Evolutionary conservation across 2,888 invertebrate species (phyloP).

Genomic region (Drosophila maculinotata): DNA sequence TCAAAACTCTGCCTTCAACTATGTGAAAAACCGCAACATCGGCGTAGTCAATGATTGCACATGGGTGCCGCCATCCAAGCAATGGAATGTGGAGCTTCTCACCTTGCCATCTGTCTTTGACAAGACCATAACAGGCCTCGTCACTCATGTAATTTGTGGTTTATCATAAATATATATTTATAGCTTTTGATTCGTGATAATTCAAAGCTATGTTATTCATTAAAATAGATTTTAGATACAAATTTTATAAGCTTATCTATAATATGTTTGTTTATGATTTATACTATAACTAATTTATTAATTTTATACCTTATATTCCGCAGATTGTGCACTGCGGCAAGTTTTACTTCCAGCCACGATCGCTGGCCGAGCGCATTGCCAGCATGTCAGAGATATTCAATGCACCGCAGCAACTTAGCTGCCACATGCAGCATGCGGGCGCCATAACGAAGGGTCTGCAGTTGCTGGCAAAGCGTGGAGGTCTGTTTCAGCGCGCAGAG

Average conservation of each 20-base stretch:
- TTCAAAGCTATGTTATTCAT: too few species aligned
- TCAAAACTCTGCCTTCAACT: conserved; percentile 85
- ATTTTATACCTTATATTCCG: conserved; percentile 4
- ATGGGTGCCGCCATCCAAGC: conserved; percentile 72
- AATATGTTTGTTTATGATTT: too few species aligned
- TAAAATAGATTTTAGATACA: too few species aligned
- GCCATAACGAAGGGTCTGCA: conserved; percentile 86
- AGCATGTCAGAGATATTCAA: conserved; percentile 85
- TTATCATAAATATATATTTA: too few species aligned
- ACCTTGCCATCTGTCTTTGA: conserved; percentile 87
- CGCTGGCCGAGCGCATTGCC: conserved; percentile 72
- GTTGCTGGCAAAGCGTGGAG: conserved; percentile 87
- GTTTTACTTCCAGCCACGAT: conserved; percentile 83
- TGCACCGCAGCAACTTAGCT: conserved; percentile 73
- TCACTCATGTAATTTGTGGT: conserved; percentile 86
- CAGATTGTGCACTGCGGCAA: conserved; percentile 82
- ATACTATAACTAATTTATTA: background rate
- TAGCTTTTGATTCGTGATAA: too few species aligned
- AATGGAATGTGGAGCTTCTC: conserved; percentile 86
- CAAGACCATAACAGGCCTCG: conserved; percentile 84
- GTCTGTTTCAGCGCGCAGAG: conserved; percentile 87
- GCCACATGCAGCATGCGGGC: conserved; percentile 64
- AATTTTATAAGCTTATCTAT: too few species aligned
- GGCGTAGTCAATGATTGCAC: conserved; percentile 75
- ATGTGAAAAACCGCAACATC: conserved; percentile 83